Percentiles rank a stretch among this genome's conserved stretches.
Conservation (phyloP, 2,113 vertebrate species). For the Microcebus lehilahytsara region DNA sequence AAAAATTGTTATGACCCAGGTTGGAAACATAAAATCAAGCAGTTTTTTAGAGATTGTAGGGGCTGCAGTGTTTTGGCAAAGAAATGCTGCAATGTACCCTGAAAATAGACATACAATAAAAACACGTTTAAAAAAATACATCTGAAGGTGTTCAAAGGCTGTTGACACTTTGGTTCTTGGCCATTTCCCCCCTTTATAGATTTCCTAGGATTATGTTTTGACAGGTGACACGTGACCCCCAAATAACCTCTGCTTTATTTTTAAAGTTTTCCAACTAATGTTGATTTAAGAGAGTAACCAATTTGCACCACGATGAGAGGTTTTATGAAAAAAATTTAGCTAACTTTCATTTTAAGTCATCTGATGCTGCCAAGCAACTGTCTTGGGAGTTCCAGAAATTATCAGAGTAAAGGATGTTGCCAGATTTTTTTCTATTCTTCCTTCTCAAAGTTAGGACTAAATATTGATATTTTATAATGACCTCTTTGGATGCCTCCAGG, state of each 20-base stretch:
- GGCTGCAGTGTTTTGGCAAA: not conserved
- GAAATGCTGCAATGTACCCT: not conserved
- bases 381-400: not conserved
- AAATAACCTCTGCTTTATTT: not conserved
- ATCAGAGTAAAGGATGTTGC: not conserved
- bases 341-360: not conserved
- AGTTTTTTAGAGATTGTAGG: not conserved
- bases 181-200: not conserved
- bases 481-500: not conserved
- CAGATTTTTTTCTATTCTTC: not conserved
- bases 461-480: not conserved
- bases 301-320: not conserved
- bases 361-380: not conserved
- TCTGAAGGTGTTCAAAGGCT: not conserved
- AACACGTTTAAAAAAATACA: not conserved
- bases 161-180: not conserved
- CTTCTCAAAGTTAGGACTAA: not conserved
- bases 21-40: conserved; percentile 12
- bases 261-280: not conserved
- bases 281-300: not conserved
- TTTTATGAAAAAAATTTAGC: not conserved
- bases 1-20: not conserved
- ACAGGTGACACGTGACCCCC: not conserved
- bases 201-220: not conserved
- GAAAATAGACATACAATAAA: not conserved